Evolutionary conservation across 1,140 invertebrate genomes (phyloP).

Genomic region (Eulimnadia texana): DNA sequence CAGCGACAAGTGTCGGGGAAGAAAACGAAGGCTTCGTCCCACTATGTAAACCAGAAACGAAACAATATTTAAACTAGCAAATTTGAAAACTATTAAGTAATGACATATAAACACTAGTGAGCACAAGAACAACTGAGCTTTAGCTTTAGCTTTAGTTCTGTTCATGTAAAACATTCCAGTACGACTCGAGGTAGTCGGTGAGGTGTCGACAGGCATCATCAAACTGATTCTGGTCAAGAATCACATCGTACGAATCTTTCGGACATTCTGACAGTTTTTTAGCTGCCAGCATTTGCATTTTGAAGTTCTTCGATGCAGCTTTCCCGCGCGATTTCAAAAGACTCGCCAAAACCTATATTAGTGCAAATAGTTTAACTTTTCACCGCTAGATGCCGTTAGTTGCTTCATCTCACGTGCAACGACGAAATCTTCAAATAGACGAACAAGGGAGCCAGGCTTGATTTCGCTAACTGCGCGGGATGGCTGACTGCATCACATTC

Average conservation of each 20-base stretch:
- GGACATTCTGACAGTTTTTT: slow-evolving; percentile 97
- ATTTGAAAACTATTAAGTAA: no score
- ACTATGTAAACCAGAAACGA: no score
- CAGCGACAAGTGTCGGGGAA: no score
- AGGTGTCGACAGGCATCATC: slow-evolving; percentile 94
- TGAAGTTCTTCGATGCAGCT: slow-evolving; percentile 91
- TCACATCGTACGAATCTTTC: slow-evolving; percentile 96
- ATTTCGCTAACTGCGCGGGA: slow-evolving; percentile 97
- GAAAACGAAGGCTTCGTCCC: no score
- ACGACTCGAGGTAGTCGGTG: slow-evolving; percentile 92
- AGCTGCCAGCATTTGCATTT: slow-evolving; percentile 98
- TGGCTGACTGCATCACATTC: slow-evolving; percentile 99
- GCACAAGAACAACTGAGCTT: no score
- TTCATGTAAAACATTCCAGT: slow-evolving; percentile 47
- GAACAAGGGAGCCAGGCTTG: slow-evolving; percentile 92
- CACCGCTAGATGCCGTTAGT: no score
- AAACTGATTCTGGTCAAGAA: slow-evolving; percentile 93
- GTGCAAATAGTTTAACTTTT: background rate
- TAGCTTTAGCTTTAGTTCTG: background rate
- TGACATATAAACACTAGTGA: no score
- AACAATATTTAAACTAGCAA: no score
- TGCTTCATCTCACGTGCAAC: no score
- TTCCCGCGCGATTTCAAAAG: slow-evolving; percentile 98
- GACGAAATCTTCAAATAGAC: slow-evolving; percentile 99
- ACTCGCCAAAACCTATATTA: slow-evolving; percentile 75